Conservation (phyloP, 2,113 vertebrate genomes). For the Pyrgilauda ruficollis region DNA sequence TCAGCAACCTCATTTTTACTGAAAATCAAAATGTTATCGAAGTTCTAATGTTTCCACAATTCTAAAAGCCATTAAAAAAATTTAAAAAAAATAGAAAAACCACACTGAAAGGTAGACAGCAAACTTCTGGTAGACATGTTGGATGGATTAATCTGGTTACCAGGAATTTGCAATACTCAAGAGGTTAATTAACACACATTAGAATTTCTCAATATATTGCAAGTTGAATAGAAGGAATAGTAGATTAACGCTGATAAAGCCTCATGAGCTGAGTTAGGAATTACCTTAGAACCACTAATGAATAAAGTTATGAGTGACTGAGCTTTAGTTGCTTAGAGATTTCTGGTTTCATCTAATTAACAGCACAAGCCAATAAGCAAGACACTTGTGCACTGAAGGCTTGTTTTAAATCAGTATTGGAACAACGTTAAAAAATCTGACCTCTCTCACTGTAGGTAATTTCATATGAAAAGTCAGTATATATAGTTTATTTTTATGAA, state of each 20-base stretch:
- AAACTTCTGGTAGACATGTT: not conserved
- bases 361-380: slow-evolving; percentile 26
- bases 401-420: slow-evolving; percentile 6
- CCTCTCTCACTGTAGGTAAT: not conserved
- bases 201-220: slow-evolving; percentile 19
- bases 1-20: not conserved
- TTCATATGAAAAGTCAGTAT: not conserved
- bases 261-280: slow-evolving; percentile 17
- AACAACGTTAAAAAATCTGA: not conserved
- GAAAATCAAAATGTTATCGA: not conserved
- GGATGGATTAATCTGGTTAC: not conserved
- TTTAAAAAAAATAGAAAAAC: not conserved
- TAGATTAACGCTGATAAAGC: slow-evolving; percentile 44
- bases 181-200: slow-evolving; percentile 59
- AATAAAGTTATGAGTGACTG: slow-evolving; percentile 29
- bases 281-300: slow-evolving; percentile 12
- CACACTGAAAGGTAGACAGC: not conserved
- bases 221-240: slow-evolving; percentile 32
- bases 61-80: not conserved
- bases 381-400: not conserved
- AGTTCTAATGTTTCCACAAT: not conserved
- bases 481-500: not conserved
- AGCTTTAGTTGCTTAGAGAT: slow-evolving; percentile 15
- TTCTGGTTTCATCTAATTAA: slow-evolving; percentile 52
- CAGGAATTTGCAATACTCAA: slow-evolving; percentile 8